Evolutionary conservation across 2,888 invertebrate genomes (phyloP).

Genomic region (Ormia ochracea): DNA sequence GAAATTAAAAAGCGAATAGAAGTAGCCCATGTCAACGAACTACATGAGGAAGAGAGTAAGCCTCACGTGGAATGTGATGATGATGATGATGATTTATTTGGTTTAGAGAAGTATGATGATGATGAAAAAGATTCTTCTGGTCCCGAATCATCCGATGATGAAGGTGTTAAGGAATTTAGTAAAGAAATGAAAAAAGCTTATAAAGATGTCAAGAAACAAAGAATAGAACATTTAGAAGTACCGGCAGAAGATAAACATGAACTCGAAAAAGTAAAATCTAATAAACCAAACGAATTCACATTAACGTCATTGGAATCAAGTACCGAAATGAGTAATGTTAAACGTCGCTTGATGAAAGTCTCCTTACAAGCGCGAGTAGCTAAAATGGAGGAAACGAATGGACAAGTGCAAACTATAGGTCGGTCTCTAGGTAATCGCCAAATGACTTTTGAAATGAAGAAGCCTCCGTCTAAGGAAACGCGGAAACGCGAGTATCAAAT

Average conservation of each 20-base stretch:
- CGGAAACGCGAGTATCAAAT: slow-evolving; percentile 80
- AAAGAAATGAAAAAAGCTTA: slow-evolving; percentile 86
- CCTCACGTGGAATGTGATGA: slow-evolving; percentile 74
- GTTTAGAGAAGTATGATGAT: slow-evolving; percentile 70
- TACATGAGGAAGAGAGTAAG: slow-evolving; percentile 75
- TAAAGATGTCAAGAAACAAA: slow-evolving; percentile 77
- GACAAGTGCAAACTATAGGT: slow-evolving; percentile 77
- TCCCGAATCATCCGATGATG: slow-evolving; percentile 82
- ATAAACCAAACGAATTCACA: slow-evolving; percentile 46
- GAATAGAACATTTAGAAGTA: slow-evolving; percentile 70
- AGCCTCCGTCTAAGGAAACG: slow-evolving; percentile 78
- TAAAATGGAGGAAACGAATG: slow-evolving; percentile 78
- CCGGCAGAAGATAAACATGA: slow-evolving; percentile 66
- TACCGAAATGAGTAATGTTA: slow-evolving; percentile 81
- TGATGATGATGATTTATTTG: slow-evolving; percentile 77
- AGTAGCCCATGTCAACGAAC: slow-evolving; percentile 78
- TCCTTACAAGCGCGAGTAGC: slow-evolving; percentile 84
- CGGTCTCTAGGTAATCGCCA: slow-evolving; percentile 85
- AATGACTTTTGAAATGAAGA: slow-evolving; percentile 85
- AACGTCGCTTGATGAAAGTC: slow-evolving; percentile 73
- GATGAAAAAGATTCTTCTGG: slow-evolving; percentile 77
- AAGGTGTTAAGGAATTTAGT: slow-evolving; percentile 88
- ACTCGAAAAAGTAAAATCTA: slow-evolving; percentile 66
- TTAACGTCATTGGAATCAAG: slow-evolving; percentile 36
- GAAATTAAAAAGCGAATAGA: slow-evolving; percentile 79